These are phyloP conservation scores for Eilema caniola DNA, from an alignment of 2,888 invertebrate genomes.

Conservation along the genomic window DNA sequence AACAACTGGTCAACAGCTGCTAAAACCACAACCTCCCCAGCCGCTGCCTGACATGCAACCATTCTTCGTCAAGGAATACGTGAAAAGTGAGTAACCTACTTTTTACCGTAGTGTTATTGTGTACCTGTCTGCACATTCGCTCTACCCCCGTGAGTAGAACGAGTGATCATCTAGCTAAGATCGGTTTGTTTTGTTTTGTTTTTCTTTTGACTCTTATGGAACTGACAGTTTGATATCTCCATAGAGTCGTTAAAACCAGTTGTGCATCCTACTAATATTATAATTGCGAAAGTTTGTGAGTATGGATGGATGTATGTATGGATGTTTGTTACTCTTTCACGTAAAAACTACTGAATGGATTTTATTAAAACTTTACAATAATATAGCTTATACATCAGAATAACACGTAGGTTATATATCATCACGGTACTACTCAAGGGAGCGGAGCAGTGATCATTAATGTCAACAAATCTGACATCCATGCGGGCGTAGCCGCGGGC, in stretches of 20 bases:
- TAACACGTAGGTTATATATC: too few relatives aligned
- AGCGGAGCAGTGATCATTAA: too few relatives aligned
- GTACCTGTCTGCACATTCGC: not conserved
- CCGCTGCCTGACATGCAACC: conserved; percentile 98
- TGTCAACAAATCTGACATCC: too few relatives aligned
- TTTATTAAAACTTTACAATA: too few relatives aligned
- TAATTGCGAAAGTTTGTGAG: too few relatives aligned
- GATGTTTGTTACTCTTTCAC: too few relatives aligned
- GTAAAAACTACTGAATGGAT: too few relatives aligned
- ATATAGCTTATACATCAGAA: too few relatives aligned
- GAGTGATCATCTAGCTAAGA: not conserved
- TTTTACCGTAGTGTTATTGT: not conserved
- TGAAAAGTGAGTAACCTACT: conserved; percentile 87
- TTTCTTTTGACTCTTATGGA: not conserved
- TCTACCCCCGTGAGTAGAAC: not conserved
- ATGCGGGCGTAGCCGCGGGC: too few relatives aligned
- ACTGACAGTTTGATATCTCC: not conserved
- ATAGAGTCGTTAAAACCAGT: not conserved
- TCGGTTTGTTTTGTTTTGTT: not conserved
- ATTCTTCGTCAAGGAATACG: conserved; percentile 96
- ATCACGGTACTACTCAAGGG: too few relatives aligned
- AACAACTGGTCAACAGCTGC: conserved; percentile 89
- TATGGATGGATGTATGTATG: too few relatives aligned
- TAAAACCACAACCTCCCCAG: conserved; percentile 93
- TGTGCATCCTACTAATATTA: too few relatives aligned